Base-by-base conservation (phyloP, 1,140 invertebrate genomes). In the Drosophila teissieri region DNA sequence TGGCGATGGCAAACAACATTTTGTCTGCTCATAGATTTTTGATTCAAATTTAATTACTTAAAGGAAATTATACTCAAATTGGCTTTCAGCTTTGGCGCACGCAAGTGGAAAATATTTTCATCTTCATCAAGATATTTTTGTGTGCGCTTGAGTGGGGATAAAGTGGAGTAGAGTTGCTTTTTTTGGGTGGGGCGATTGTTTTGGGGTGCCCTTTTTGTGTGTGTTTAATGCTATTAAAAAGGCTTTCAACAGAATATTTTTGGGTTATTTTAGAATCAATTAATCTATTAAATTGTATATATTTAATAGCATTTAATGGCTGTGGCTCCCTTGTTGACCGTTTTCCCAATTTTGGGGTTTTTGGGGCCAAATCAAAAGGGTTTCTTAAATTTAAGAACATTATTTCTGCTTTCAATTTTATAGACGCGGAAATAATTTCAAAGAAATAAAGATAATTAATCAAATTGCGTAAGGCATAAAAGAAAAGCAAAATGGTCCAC, bases 41-140 rank as follows among this genome's bases (percentile, higher is more conserved):
- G 64, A 70, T 70, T 70, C 44, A 70, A 70, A 70, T 70, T 70
- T 70, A 70, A 70, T 70, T 70, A 70, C 67, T 70, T 70, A 70
- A 70, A 70, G 67, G 67, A 70, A 70, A 70, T 70, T 70, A 70
- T 70, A 70, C 67, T 40, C 24, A 70, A 70, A 70, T 70, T 70
- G 67, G 67, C 67, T 70, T 70, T 70, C 64, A 46, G 67, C 51
- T 55, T 68, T 56, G 55, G 67, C 67, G 68, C 64, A 70, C 64
- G 64, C 67, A 70, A 70, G 42, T 70, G 67, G 67, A 70, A 70
- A 70, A 70, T 56, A 70, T 70, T 70, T 70, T 70, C 64, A 70
- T 70, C 64, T 56, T 48, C 49, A 56, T 69, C 64, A 70, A 57
- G 51, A 70, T 70, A 70, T 70, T 70, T 70, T 70, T 70, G 51